Evolutionary conservation across 2,113 vertebrate species (phyloP), one percentile per base, ranked within the genome.

Genomic region (Solenodon paradoxus): DNA sequence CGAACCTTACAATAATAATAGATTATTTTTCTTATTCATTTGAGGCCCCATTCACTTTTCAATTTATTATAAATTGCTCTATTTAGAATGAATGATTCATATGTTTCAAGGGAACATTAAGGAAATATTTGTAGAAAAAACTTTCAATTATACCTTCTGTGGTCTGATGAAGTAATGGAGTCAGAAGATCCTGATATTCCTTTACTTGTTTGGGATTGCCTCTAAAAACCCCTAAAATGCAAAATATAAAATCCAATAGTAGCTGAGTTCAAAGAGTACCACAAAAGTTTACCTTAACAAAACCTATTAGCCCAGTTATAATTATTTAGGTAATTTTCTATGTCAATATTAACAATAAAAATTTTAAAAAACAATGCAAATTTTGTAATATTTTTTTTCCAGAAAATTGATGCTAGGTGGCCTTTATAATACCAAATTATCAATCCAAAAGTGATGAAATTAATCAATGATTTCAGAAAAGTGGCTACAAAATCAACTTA

Each of bases 151-250:
- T 98, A 99, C 99, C 99, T 96, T 99, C 99, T 92, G 97, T 96
- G 20, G 99, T 98, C 59, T 98, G 99, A 82, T 99, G 99, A 94
- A 99, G 98, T 92, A 99, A 96, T 42, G 99, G 99, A 22, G 99
- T 98, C 92, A 99, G 98, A 80, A 99, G 99, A 22, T 99, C 98
- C 88, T 99, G 98, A 96, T 99, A 99, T 30, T 99, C 99, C 86
- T 99, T 99, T 63, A 99, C 99, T 98, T 99, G 99, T 22, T 98
- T 96, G n/a, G 97, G 88, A 88, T 99, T 99, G 96, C 99, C 99
- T 98, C 98, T 98, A 97, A 99, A 99, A 91, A 99, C 97, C 0
- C 99, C 99, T 99, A 93, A 84, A 98, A 98, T 9, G 7, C 12
- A 94, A 64, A 98, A 97, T n/a, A 88, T 3, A 93, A 66, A 97